A percentile compares a stretch with the other conserved stretches of the same genome.
Conservation (phyloP, 1,140 invertebrate genomes). For the Planococcus citri region DNA sequence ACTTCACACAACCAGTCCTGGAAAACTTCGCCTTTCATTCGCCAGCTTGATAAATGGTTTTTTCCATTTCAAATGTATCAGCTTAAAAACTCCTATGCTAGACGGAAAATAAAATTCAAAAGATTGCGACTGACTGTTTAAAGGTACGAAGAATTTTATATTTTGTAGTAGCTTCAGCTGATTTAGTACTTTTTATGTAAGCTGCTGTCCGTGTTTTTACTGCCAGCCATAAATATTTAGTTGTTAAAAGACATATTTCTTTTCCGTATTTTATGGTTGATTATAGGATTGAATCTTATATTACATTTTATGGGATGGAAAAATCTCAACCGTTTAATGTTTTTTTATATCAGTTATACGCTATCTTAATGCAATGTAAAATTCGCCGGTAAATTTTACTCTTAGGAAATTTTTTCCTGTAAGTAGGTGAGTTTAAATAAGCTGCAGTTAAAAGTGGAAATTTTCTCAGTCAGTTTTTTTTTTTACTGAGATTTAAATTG, state of each 20-base stretch:
- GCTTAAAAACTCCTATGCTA: too few species aligned
- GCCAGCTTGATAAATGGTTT: too few species aligned
- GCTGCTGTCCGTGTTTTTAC: neutral
- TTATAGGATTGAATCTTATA: neutral
- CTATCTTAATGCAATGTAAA: neutral
- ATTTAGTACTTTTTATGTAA: slow-evolving; percentile 7
- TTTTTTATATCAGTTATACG: neutral
- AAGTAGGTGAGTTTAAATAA: too few species aligned
- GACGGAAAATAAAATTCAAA: too few species aligned
- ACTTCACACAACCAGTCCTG: too few species aligned
- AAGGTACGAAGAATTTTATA: slow-evolving; percentile 1
- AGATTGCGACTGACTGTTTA: too few species aligned
- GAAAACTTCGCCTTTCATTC: too few species aligned
- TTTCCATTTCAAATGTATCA: too few species aligned
- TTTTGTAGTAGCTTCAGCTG: neutral
- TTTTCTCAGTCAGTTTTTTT: too few species aligned
- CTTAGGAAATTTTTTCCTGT: neutral
- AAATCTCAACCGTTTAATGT: neutral
- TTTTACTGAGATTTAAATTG: too few species aligned
- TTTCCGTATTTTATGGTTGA: slow-evolving; percentile 5
- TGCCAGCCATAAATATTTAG: neutral
- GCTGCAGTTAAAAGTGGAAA: too few species aligned
- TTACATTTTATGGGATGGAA: slow-evolving; percentile 7
- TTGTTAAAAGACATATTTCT: slow-evolving; percentile 8
- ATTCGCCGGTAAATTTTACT: neutral